Evolutionary conservation across 2,888 invertebrate genomes (phyloP).

Genomic region (Troides oblongomaculatus): DNA sequence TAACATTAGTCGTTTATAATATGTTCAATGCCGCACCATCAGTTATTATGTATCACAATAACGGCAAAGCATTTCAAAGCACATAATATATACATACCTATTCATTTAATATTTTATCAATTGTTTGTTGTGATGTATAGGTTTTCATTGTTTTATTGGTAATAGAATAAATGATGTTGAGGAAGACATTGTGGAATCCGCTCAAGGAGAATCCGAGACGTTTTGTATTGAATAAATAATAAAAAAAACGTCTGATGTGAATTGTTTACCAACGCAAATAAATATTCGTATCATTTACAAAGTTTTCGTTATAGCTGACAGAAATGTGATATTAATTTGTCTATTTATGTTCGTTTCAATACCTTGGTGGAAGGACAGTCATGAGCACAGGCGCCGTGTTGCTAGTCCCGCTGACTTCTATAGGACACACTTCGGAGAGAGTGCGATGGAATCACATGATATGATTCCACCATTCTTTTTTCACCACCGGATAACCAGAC

Average conservation of each 20-base stretch:
- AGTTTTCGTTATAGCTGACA: no score
- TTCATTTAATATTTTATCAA: constrained; percentile 1
- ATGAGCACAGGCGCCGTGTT: no score
- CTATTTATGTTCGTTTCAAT: no score
- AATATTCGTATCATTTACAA: not conserved
- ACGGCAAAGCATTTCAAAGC: constrained; percentile 1
- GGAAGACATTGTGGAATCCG: constrained; percentile 1
- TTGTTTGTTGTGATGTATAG: not conserved
- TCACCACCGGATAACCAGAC: no score
- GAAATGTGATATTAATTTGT: not conserved
- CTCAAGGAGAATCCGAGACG: not conserved
- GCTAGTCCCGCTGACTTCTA: no score
- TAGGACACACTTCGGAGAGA: no score
- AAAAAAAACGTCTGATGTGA: not conserved
- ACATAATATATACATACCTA: not conserved
- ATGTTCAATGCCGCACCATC: not conserved
- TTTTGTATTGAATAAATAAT: not conserved
- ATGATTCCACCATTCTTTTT: no score
- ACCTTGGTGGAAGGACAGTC: no score
- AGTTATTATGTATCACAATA: not conserved
- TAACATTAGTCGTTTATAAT: not conserved
- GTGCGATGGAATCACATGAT: no score
- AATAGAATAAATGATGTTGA: constrained; percentile 3
- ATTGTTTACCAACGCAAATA: not conserved
- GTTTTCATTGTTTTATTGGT: not conserved